A percentile compares a stretch with the other conserved stretches of the same genome.
Conservation (phyloP, 2,888 invertebrate species). For the Cantharis lateralis region DNA sequence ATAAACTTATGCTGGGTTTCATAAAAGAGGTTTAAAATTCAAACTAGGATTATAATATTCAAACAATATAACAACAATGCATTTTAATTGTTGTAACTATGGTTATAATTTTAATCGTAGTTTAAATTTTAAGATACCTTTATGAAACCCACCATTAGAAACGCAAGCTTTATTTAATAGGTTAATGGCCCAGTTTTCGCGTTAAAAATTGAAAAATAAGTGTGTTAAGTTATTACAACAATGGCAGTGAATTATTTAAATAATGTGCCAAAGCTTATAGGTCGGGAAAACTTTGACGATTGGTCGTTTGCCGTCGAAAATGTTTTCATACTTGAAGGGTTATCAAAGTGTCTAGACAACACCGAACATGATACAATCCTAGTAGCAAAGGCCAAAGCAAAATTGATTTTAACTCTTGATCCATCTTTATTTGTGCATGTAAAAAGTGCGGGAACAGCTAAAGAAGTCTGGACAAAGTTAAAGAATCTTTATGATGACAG, state of each 20-base stretch:
- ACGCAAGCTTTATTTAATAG: too few relatives aligned
- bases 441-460: slow-evolving; percentile 22
- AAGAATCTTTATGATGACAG: slow-evolving; percentile 39
- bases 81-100: too few relatives aligned
- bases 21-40: too few relatives aligned
- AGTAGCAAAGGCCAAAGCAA: slow-evolving; percentile 39
- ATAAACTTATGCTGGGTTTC: too few relatives aligned
- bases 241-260: slow-evolving; percentile 19
- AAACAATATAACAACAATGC: too few relatives aligned
- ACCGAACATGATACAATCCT: slow-evolving; percentile 18
- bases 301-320: slow-evolving; percentile 36
- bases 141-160: too few relatives aligned
- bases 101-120: too few relatives aligned
- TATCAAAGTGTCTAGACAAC: slow-evolving; percentile 25
- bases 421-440: slow-evolving; percentile 37
- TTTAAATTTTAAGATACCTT: too few relatives aligned
- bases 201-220: too few relatives aligned
- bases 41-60: too few relatives aligned
- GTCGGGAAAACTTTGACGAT: slow-evolving; percentile 37
- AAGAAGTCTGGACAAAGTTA: slow-evolving; percentile 34
- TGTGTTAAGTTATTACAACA: too few relatives aligned
- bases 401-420: slow-evolving; percentile 40
- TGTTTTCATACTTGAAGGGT: slow-evolving; percentile 31
- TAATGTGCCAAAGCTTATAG: slow-evolving; percentile 24
- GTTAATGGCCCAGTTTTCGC: too few relatives aligned